phyloP scores from a whole-genome alignment of 2,113 vertebrate genomes.

The Salvelinus namaycush region DNA sequence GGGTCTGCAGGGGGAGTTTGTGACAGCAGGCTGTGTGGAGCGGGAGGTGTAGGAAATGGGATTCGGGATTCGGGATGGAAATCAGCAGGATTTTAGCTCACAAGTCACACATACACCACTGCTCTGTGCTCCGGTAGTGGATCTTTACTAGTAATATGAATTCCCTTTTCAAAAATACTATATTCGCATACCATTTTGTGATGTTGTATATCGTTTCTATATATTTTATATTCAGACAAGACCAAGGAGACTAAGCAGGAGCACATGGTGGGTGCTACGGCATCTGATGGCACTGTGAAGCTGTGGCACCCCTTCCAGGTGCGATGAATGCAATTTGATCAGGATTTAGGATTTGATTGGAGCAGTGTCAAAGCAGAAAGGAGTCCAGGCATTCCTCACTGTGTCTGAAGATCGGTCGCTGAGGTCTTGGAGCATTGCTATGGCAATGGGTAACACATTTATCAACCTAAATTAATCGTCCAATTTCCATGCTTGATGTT shows the following conservation, averaged over 20 bases:
- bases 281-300: slow-evolving; percentile 67
- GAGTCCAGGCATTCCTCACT: slow-evolving; percentile 56
- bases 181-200: slow-evolving; percentile 2
- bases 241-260: slow-evolving; percentile 36
- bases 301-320: slow-evolving; percentile 78
- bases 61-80: slow-evolving; percentile 69
- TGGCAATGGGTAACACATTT: slow-evolving; percentile 40
- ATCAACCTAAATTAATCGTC: background rate
- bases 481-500: background rate
- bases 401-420: slow-evolving; percentile 72
- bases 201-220: background rate
- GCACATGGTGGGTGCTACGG: slow-evolving; percentile 65
- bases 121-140: slow-evolving; percentile 52
- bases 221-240: slow-evolving; percentile 37
- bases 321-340: background rate
- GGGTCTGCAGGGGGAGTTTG: slow-evolving; percentile 68
- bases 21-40: slow-evolving; percentile 70
- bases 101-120: slow-evolving; percentile 71
- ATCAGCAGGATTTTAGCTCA: slow-evolving; percentile 81
- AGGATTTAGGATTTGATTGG: background rate
- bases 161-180: background rate
- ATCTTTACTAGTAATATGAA: background rate
- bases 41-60: slow-evolving; percentile 80
- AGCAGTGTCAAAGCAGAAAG: slow-evolving; percentile 37
- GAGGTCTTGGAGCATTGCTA: slow-evolving; percentile 57